Conservation (phyloP, 2,888 invertebrate species). For the Ganaspis brasiliensis region DNA sequence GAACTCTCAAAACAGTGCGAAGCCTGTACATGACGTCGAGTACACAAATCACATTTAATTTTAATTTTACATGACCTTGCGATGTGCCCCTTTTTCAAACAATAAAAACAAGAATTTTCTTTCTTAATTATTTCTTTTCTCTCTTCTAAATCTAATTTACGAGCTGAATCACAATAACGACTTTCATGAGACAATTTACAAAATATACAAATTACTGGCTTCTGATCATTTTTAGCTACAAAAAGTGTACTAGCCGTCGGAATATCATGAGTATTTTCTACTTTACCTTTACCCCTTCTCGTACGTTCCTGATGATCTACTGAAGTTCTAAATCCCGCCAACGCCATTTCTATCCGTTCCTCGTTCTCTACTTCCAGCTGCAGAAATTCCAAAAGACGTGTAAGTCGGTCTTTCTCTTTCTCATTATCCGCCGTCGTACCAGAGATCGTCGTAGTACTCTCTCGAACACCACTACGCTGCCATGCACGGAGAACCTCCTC, state of each 20-base stretch:
- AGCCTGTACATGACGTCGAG: slow-evolving; percentile 60
- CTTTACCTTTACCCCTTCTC: background rate
- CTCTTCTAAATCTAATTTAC: slow-evolving; percentile 56
- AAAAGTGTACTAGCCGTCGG: background rate
- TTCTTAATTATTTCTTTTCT: slow-evolving; percentile 51
- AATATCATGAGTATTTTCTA: background rate
- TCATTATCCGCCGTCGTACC: background rate
- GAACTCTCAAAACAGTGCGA: too few relatives aligned
- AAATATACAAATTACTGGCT: slow-evolving; percentile 53
- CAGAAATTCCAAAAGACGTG: background rate
- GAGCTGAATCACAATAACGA: slow-evolving; percentile 56
- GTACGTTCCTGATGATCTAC: background rate
- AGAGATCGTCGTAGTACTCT: too few relatives aligned
- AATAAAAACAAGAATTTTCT: slow-evolving; percentile 64
- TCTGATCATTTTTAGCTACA: background rate
- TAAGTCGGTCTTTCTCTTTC: background rate
- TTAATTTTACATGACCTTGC: slow-evolving; percentile 58
- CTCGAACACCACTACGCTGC: background rate
- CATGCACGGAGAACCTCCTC: background rate
- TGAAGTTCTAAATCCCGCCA: background rate
- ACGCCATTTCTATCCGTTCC: slow-evolving; percentile 1
- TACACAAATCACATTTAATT: slow-evolving; percentile 63
- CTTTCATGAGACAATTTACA: slow-evolving; percentile 55
- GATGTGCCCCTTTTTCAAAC: slow-evolving; percentile 61
- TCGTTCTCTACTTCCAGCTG: slow-evolving; percentile 11